Evolutionary conservation across 2,797 vertebrate genomes (phyloP), one percentile per base, ranked within the genome.

Genomic region (Allobates femoralis): DNA sequence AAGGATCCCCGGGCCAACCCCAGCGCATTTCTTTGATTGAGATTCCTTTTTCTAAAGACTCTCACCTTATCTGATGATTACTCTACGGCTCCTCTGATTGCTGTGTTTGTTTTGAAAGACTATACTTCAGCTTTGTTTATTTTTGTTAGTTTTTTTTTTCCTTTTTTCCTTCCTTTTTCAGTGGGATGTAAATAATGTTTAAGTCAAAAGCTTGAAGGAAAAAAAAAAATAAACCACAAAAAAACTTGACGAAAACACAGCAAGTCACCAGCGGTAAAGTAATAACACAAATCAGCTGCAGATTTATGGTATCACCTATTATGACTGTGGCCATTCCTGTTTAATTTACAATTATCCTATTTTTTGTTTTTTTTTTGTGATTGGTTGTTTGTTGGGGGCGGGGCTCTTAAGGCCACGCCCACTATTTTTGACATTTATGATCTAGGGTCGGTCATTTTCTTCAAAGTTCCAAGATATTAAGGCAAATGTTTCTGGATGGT

Each of bases 1-100:
- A 99, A 99, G 89, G 97, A 99, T 90, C 97, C 98, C 12, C 94
- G 97, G 15, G 97, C 97, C 46, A 98, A 99, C 86, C 98, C 98
- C n/a, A 97, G 97, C 77, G 97, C 97, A 19, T 99, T 99, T 93
- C 96, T 99, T 92, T 99, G 94, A 96, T 82, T 53, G 14, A 81
- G 86, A 28, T 0, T 86, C 64, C 79, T 85, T 88, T 69, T 88
- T 62, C 83, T 46, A 85, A 89, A 79, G 89, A 93, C 86, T 91
- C 55, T 85, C 37, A 73, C 16, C 86, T 87, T 79, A 19, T 85
- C 90, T 87, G 89, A 92, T 84, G 88, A 91, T 87, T 92, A 87
- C 89, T 89, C 80, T 88, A n/a, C 89, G 81, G 89, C 89, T 91
- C 53, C 85, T 26, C 37, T 21, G 88, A 60, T 82, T 88, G 86